Evolutionary conservation across 30 jellyfish, hydroid and myxozoan species (phyloP).

Genomic region (Turritopsis rubra): DNA sequence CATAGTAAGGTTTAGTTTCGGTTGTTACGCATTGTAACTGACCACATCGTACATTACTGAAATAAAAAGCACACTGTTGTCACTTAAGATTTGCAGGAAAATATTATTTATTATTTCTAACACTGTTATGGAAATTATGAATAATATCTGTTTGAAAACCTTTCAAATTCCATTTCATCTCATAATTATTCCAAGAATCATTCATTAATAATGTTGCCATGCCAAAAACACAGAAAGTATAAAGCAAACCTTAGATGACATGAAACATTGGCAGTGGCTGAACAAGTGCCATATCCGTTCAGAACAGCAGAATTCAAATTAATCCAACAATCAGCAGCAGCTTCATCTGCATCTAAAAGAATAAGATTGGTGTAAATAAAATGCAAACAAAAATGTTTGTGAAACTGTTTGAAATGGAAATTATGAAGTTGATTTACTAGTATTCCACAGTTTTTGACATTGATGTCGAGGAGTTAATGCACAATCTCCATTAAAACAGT

Average conservation of each 20-base stretch:
- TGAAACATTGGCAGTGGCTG: conserved; percentile 38
- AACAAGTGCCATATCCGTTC: conserved; percentile 85
- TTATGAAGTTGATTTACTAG: neutral
- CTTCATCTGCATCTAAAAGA: conserved; percentile 45
- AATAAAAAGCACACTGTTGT: neutral
- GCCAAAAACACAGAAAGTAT: neutral
- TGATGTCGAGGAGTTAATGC: conserved; percentile 15
- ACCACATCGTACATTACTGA: conserved; percentile 69
- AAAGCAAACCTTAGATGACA: conserved; percentile 51
- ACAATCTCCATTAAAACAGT: conserved; percentile 27
- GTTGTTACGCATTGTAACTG: conserved; percentile 77
- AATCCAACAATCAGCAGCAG: conserved; percentile 64
- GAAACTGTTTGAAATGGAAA: neutral
- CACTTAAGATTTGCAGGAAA: too few species aligned
- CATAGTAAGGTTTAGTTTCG: conserved; percentile 33
- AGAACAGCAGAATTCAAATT: conserved; percentile 52
- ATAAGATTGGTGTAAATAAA: neutral
- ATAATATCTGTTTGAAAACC: too few species aligned
- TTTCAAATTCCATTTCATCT: too few species aligned
- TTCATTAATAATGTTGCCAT: too few species aligned
- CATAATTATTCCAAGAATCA: too few species aligned
- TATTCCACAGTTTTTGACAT: conserved; percentile 27
- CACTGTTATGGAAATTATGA: neutral
- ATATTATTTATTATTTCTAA: neutral
- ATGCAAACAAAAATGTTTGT: neutral